Evolutionary conservation across 2,888 invertebrate species (phyloP).

Genomic region (Thumatha senex): DNA sequence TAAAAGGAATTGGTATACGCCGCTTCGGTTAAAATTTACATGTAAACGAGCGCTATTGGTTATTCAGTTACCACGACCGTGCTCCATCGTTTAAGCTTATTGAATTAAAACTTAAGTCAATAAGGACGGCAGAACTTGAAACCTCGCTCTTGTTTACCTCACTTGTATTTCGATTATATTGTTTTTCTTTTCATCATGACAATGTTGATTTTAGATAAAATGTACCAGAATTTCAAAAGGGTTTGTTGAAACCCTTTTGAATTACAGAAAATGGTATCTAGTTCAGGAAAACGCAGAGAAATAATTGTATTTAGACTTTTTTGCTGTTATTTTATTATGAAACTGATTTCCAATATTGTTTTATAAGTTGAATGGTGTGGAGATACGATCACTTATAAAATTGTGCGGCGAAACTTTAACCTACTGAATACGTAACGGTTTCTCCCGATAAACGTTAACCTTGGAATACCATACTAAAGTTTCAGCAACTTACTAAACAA

Average conservation of each 20-base stretch:
- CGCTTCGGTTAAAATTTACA: slow-evolving; percentile 53
- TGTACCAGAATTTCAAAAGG: neutral
- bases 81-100: slow-evolving; percentile 38
- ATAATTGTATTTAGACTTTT: no score
- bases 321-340: no score
- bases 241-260: neutral
- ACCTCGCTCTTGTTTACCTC: slow-evolving; percentile 31
- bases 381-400: no score
- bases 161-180: slow-evolving; percentile 13
- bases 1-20: slow-evolving; percentile 22
- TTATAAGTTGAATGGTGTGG: no score
- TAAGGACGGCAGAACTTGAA: slow-evolving; percentile 19
- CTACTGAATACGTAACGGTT: no score
- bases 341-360: no score
- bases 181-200: slow-evolving; percentile 4
- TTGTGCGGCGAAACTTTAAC: no score
- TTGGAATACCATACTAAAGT: no score
- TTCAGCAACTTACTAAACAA: no score
- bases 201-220: neutral
- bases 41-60: slow-evolving; percentile 54
- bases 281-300: neutral
- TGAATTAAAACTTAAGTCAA: slow-evolving; percentile 42
- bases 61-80: slow-evolving; percentile 51
- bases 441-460: no score
- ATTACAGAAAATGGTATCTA: neutral